These are phyloP conservation scores for Isurus oxyrinchus DNA, from an alignment of 2,113 vertebrate species.

Conservation along the genomic window DNA sequence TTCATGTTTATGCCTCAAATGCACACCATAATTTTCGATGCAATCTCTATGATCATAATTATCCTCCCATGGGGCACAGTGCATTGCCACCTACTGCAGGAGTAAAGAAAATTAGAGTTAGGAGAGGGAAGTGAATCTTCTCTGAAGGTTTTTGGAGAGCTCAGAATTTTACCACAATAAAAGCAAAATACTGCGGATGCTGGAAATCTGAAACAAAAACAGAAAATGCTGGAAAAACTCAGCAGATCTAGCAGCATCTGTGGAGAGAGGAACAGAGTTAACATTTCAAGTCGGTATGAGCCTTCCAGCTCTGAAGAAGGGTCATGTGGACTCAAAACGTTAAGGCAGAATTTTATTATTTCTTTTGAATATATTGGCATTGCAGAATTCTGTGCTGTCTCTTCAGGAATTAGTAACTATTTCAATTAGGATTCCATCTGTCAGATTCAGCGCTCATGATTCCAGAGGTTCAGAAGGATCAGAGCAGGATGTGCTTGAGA, in stretches of 20 bases:
- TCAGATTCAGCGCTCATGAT: not conserved
- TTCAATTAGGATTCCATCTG: not conserved
- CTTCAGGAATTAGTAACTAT: not conserved
- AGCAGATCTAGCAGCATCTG: no score
- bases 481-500: not conserved
- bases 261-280: no score
- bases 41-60: not conserved
- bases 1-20: not conserved
- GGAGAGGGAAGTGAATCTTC: not conserved
- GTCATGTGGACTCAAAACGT: no score
- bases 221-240: no score
- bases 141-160: not conserved
- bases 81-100: not conserved
- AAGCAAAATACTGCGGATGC: no score
- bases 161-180: not conserved
- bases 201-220: no score
- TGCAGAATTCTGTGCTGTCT: not conserved
- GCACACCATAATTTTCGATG: not conserved
- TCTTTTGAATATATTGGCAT: not conserved
- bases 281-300: no score
- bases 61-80: not conserved
- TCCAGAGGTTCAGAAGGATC: not conserved
- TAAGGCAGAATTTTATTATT: no score
- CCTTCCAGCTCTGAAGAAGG: no score
- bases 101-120: not conserved